phyloP scores from a whole-genome alignment of 2,797 vertebrate genomes.

The Galagoides demidoff region DNA sequence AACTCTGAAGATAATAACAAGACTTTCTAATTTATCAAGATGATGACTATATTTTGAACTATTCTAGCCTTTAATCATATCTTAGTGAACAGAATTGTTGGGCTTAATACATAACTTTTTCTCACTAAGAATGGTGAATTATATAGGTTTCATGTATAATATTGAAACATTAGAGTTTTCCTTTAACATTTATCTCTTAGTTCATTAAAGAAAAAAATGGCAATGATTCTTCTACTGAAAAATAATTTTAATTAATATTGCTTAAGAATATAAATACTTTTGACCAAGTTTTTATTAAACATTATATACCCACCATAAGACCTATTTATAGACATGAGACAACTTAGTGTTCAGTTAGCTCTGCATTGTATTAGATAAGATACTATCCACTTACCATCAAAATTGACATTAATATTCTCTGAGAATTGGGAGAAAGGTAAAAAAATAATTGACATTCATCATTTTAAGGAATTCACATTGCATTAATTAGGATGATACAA shows the following conservation, averaged over 20 bases:
- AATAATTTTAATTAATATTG: conserved; percentile 75
- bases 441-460: conserved; percentile 45
- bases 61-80: conserved; percentile 64
- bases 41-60: conserved; percentile 70
- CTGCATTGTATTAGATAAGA: conserved; percentile 64
- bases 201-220: conserved; percentile 65
- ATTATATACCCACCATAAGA: conserved; percentile 47
- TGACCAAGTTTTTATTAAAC: conserved; percentile 72
- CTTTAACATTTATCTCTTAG: conserved; percentile 69
- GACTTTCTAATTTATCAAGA: conserved; percentile 64
- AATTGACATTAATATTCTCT: background rate
- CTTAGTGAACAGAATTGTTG: conserved; percentile 65
- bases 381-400: conserved; percentile 69
- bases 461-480: conserved; percentile 47
- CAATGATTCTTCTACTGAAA: conserved; percentile 69
- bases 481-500: conserved; percentile 70
- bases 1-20: conserved; percentile 70
- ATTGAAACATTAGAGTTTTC: conserved; percentile 65
- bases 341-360: conserved; percentile 59
- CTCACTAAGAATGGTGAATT: conserved; percentile 61
- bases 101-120: conserved; percentile 36
- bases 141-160: conserved; percentile 66
- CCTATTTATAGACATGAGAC: conserved; percentile 42
- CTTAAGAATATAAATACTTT: conserved; percentile 73
- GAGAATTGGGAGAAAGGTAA: too few relatives aligned